A percentile compares a stretch with the other conserved stretches of the same genome.
Conservation (phyloP, 2,797 vertebrate genomes). For the Dicrostonyx torquatus region DNA sequence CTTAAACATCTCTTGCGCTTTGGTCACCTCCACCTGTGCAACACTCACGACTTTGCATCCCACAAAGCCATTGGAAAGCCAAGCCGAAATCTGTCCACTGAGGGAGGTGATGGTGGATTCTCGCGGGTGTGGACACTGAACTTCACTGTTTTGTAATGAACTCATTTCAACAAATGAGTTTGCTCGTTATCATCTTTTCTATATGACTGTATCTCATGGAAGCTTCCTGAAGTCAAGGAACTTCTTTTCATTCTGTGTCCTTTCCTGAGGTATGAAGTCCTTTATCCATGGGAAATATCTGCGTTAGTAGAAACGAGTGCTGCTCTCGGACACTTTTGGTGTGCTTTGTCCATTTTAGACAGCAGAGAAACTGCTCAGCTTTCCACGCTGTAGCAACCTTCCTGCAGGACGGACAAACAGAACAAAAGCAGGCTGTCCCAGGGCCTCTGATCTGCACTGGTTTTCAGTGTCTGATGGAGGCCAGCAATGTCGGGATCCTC, state of each 20-base stretch:
- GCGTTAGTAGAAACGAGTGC: not conserved
- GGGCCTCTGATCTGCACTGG: not conserved
- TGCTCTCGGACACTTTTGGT: slow-evolving; percentile 1
- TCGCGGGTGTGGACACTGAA: not conserved
- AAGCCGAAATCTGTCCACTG: not conserved
- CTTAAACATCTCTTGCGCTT: not conserved
- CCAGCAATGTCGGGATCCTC: slow-evolving; percentile 23
- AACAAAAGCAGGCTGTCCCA: not conserved
- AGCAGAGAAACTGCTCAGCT: not conserved
- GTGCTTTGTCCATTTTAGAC: not conserved
- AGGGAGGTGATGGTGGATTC: not conserved
- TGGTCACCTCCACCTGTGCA: not conserved
- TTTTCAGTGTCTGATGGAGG: slow-evolving; percentile 55
- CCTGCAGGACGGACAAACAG: not conserved
- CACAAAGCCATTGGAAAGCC: not conserved
- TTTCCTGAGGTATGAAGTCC: not conserved
- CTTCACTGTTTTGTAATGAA: not conserved
- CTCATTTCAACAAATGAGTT: not conserved
- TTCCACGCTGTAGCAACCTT: not conserved
- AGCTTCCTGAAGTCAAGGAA: not conserved
- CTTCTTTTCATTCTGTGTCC: slow-evolving; percentile 7
- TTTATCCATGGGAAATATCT: not conserved
- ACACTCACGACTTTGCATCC: not conserved
- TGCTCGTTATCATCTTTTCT: not conserved
- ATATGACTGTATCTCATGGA: not conserved